phyloP scores from a whole-genome alignment of 2,888 invertebrate genomes.

The Philopedon plagiatum region DNA sequence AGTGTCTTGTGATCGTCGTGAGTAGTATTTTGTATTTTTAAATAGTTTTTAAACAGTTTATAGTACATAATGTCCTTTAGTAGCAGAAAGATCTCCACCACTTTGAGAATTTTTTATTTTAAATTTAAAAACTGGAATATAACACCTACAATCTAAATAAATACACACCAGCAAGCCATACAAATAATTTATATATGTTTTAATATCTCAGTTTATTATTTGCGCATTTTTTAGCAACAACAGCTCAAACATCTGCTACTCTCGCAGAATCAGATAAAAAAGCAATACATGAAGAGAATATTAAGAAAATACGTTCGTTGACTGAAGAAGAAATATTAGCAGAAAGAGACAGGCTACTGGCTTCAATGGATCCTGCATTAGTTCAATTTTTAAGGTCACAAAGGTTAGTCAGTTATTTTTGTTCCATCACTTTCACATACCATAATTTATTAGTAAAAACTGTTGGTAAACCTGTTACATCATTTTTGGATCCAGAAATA shows the following conservation, averaged over 20 bases:
- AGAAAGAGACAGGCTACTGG: conserved; percentile 79
- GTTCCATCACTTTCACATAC: background rate
- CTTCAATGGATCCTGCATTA: conserved; percentile 76
- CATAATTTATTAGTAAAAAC: background rate
- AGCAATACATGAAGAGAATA: conserved; percentile 83
- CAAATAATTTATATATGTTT: too few species aligned
- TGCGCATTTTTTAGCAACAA: conserved; percentile 33
- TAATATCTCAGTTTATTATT: too few species aligned
- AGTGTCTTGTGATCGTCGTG: too few species aligned
- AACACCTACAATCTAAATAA: too few species aligned
- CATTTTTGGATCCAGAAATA: conserved; percentile 53
- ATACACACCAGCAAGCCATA: too few species aligned
- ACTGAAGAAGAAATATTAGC: conserved; percentile 80
- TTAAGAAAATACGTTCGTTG: conserved; percentile 78
- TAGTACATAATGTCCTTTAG: too few species aligned
- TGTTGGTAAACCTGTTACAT: too few species aligned
- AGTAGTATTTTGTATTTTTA: too few species aligned
- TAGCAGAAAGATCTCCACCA: too few species aligned
- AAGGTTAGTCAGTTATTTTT: conserved; percentile 57
- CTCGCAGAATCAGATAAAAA: conserved; percentile 69
- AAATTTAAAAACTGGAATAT: too few species aligned
- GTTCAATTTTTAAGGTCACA: conserved; percentile 75
- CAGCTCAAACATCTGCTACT: conserved; percentile 67
- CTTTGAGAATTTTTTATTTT: too few species aligned
- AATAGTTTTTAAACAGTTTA: too few species aligned